A percentile compares a stretch with the other conserved stretches of the same genome.
Conservation (phyloP, 2,888 invertebrate species). For the Microchrysa polita region DNA sequence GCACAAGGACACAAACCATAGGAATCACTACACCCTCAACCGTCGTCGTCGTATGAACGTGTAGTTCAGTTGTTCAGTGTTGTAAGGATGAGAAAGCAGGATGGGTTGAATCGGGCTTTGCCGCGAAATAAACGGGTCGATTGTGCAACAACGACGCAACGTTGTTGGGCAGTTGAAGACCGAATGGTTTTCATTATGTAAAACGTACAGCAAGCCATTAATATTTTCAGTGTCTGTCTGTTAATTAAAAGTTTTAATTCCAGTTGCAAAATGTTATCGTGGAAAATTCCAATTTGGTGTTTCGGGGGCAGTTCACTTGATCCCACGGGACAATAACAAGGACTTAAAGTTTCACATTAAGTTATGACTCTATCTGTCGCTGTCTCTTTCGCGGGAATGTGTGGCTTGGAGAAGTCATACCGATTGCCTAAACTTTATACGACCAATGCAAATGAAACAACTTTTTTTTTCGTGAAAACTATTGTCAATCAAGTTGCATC, state of each 20-base stretch:
- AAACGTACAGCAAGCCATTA: constrained; percentile 48
- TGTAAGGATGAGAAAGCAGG: constrained; percentile 14
- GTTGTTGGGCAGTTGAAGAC: constrained; percentile 32
- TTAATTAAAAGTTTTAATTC: constrained; percentile 54
- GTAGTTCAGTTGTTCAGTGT: too few species aligned
- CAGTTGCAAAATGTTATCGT: constrained; percentile 52
- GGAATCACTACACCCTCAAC: constrained; percentile 36
- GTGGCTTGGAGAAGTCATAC: too few species aligned
- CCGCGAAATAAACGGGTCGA: constrained; percentile 16
- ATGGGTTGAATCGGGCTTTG: constrained; percentile 46
- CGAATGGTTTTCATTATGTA: constrained; percentile 52
- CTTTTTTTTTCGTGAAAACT: too few species aligned
- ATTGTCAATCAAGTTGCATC: constrained; percentile 19
- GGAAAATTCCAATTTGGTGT: constrained; percentile 41
- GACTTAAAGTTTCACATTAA: constrained; percentile 34
- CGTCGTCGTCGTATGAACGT: too few species aligned
- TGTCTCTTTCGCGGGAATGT: too few species aligned
- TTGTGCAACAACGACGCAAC: constrained; percentile 37
- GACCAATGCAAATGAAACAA: too few species aligned
- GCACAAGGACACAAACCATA: constrained; percentile 31
- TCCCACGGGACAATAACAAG: constrained; percentile 21
- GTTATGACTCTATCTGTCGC: constrained; percentile 2
- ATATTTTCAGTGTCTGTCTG: constrained; percentile 47
- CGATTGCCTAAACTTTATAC: too few species aligned
- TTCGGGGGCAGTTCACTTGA: constrained; percentile 34